These are phyloP conservation scores for Semicossyphus pulcher DNA, from an alignment of 2,113 vertebrate genomes.

Conservation along the genomic window DNA sequence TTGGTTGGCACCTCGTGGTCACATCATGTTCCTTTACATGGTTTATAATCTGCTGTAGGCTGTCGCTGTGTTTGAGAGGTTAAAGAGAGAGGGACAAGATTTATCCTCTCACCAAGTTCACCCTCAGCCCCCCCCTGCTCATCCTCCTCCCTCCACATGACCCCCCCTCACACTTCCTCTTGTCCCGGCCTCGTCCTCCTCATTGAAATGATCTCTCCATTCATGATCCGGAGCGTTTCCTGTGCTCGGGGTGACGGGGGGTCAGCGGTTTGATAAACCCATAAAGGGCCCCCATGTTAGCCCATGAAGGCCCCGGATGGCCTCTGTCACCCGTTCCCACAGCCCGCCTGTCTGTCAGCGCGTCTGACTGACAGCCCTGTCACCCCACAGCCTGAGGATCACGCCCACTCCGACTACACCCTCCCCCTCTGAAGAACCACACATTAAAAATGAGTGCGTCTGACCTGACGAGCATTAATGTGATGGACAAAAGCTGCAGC, in stretches of 20 bases:
- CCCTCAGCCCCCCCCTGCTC: background rate
- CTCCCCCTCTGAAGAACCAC: constrained; percentile 1
- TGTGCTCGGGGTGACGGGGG: constrained; percentile 67
- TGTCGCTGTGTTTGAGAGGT: background rate
- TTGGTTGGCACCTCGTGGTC: too few relatives aligned
- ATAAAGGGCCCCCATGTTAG: constrained; percentile 76
- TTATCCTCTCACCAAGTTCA: constrained; percentile 48
- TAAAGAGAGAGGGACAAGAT: background rate
- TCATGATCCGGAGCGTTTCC: constrained; percentile 76
- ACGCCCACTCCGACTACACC: constrained; percentile 34
- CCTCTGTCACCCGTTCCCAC: constrained; percentile 78
- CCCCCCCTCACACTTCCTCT: constrained; percentile 24
- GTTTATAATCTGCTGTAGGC: too few relatives aligned
- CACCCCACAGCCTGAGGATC: constrained; percentile 20
- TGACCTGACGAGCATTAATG: constrained; percentile 45
- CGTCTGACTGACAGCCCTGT: constrained; percentile 72
- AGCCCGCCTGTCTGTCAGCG: constrained; percentile 72
- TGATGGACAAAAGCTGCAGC: constrained; percentile 46
- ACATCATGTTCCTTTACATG: too few relatives aligned
- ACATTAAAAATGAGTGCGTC: constrained; percentile 38
- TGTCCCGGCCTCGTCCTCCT: constrained; percentile 44
- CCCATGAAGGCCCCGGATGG: constrained; percentile 69
- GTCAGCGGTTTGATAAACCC: constrained; percentile 79
- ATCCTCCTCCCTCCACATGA: constrained; percentile 4
- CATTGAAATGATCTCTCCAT: constrained; percentile 82